These are phyloP conservation scores for Cantharis rufa DNA, from an alignment of 2,888 invertebrate genomes.

Conservation along the genomic window DNA sequence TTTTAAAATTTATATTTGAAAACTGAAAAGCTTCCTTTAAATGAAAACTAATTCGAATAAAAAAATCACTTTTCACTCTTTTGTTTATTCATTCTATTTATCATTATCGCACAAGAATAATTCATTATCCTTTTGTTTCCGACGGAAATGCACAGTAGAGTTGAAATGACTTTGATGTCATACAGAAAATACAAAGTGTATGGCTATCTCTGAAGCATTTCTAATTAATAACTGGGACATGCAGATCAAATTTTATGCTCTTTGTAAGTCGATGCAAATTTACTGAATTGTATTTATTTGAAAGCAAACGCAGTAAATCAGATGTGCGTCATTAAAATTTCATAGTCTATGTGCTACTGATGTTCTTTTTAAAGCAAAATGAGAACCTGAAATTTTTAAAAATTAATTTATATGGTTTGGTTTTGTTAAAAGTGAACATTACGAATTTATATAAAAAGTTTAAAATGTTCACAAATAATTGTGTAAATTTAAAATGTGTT, in stretches of 20 bases:
- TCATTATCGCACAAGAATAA: background rate
- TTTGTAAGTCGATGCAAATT: background rate
- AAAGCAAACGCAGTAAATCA: background rate
- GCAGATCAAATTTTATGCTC: background rate
- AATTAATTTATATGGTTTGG: background rate
- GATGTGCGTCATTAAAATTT: constrained; percentile 10
- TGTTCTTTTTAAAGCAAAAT: background rate
- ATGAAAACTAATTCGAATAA: background rate
- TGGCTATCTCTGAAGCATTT: background rate
- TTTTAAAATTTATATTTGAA: background rate
- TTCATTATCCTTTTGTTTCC: background rate
- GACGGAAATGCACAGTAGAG: background rate
- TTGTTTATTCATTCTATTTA: background rate
- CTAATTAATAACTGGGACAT: constrained; percentile 5
- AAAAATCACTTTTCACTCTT: background rate
- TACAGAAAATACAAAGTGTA: background rate
- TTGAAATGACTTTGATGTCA: background rate
- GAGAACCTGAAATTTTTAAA: background rate
- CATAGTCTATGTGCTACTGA: background rate
- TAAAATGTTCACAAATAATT: too few relatives aligned
- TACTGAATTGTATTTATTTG: background rate
- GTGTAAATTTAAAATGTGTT: background rate
- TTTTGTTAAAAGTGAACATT: background rate
- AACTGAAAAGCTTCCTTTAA: background rate
- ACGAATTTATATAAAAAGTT: background rate